phyloP scores from a whole-genome alignment of 92 coral and sea anemone species.

The Hydrozoanthus gracilis region DNA sequence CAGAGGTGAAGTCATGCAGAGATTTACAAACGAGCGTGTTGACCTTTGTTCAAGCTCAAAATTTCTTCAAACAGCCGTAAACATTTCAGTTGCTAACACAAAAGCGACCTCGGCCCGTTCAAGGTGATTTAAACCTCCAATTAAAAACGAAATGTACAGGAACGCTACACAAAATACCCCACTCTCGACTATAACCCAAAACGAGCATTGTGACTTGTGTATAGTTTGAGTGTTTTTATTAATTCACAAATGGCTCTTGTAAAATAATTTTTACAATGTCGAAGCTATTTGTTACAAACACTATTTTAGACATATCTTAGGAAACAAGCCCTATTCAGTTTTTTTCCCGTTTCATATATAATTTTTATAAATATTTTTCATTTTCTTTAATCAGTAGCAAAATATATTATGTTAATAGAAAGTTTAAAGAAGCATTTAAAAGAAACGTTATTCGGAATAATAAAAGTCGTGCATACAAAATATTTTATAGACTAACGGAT shows the following conservation, averaged over 20 bases:
- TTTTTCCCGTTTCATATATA: conserved; percentile 18
- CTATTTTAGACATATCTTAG: neutral
- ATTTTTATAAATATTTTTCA: conserved; percentile 31
- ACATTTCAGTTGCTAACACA: neutral
- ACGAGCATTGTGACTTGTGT: neutral
- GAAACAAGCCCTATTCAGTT: neutral
- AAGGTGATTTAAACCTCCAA: too few relatives aligned
- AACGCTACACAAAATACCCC: neutral
- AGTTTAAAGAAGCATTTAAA: neutral
- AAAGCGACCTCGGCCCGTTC: too few relatives aligned
- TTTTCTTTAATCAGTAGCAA: conserved; percentile 27
- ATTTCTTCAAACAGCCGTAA: neutral
- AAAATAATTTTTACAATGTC: neutral
- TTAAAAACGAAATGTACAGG: neutral
- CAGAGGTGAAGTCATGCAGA: conserved; percentile 17
- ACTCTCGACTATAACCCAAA: neutral
- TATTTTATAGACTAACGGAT: neutral
- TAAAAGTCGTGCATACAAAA: conserved; percentile 9
- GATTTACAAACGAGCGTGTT: neutral
- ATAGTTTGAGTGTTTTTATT: conserved; percentile 10
- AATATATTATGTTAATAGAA: conserved; percentile 39
- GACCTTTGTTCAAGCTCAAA: conserved; percentile 26
- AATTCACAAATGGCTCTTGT: neutral
- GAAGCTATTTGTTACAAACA: conserved; percentile 2
- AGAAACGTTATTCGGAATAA: neutral